Evolutionary conservation across 2,113 vertebrate genomes (phyloP).

Genomic region (Hylia prasina): DNA sequence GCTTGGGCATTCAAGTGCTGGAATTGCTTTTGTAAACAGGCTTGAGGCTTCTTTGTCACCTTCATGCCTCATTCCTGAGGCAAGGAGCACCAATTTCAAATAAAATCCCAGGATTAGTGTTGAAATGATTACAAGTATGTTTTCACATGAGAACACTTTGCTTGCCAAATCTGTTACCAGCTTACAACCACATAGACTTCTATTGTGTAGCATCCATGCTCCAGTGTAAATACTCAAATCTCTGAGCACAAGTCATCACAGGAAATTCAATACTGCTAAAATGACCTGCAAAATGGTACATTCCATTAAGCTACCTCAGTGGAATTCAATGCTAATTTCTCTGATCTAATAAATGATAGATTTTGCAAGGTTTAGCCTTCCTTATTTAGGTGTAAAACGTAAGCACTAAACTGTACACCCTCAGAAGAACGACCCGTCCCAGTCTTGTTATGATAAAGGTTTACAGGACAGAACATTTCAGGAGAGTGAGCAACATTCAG

Average conservation of each 20-base stretch:
- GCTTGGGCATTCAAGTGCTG: neutral
- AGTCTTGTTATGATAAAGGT: neutral
- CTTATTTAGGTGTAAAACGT: neutral
- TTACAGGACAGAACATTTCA: neutral
- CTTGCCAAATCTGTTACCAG: neutral
- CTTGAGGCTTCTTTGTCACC: neutral
- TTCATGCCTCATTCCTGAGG: neutral
- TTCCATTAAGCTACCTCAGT: neutral
- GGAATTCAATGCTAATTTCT: neutral
- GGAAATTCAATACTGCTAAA: neutral
- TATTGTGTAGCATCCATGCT: neutral
- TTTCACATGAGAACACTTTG: neutral
- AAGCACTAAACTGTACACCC: neutral
- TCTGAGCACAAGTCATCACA: neutral
- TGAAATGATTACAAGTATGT: slow-evolving; percentile 1
- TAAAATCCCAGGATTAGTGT: neutral
- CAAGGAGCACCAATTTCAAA: neutral
- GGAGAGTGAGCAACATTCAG: neutral
- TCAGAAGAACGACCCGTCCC: neutral
- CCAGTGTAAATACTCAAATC: slow-evolving; percentile 5
- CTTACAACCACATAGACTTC: neutral
- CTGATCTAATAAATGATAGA: neutral
- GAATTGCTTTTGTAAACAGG: neutral
- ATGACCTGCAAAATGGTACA: neutral
- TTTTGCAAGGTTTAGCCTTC: neutral